These are phyloP conservation scores for Sinocyclocheilus anshuiensis DNA, from an alignment of 2,113 vertebrate species.

Conservation along the genomic window DNA sequence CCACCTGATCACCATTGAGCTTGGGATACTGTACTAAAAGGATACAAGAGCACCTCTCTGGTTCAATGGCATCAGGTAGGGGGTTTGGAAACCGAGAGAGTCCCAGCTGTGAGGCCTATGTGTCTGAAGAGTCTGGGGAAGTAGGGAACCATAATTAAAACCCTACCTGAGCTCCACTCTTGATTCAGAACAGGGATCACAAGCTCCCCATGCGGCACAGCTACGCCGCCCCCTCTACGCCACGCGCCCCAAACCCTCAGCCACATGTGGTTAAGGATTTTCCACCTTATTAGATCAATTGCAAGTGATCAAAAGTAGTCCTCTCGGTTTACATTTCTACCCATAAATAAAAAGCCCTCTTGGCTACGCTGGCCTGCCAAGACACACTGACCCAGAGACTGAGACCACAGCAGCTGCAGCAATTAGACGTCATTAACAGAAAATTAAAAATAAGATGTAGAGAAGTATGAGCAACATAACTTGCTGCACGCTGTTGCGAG, in stretches of 20 bases:
- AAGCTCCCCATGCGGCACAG: constrained; percentile 40
- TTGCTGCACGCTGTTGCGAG: constrained; percentile 16
- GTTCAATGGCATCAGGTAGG: constrained; percentile 46
- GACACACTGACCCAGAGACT: constrained; percentile 45
- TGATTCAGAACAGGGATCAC: constrained; percentile 20
- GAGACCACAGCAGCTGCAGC: constrained; percentile 53
- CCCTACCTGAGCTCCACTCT: constrained; percentile 53
- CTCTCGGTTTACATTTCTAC: constrained; percentile 13
- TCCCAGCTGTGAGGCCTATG: constrained; percentile 47
- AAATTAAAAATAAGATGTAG: constrained; percentile 47
- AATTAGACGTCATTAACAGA: constrained; percentile 52
- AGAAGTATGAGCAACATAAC: constrained; percentile 47
- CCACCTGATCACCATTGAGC: constrained; percentile 46
- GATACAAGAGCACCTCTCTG: constrained; percentile 39
- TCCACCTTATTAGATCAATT: constrained; percentile 55
- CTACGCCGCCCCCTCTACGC: constrained; percentile 12
- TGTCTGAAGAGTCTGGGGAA: constrained; percentile 53
- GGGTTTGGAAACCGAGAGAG: constrained; percentile 43
- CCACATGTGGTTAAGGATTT: constrained; percentile 62
- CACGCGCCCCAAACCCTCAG: constrained; percentile 23
- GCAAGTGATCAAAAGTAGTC: constrained; percentile 20
- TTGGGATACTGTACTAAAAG: constrained; percentile 16
- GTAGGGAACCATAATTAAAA: constrained; percentile 55
- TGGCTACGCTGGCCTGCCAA: constrained; percentile 24
- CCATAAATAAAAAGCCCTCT: constrained; percentile 47